Conservation (phyloP, 2,113 vertebrate genomes). For the Varanus salvator region DNA sequence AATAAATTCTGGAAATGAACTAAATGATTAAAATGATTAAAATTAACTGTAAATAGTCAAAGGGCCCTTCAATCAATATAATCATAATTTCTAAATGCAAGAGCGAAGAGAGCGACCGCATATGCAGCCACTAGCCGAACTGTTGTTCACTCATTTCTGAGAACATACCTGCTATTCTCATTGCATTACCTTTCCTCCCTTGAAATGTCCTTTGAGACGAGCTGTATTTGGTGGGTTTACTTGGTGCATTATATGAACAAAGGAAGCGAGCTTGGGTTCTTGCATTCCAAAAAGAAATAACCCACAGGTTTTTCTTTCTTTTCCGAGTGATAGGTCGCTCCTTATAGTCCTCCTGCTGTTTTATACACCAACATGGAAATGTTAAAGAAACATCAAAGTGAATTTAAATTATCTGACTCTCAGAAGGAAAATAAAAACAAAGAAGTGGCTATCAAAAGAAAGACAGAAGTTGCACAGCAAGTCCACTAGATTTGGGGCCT, state of each 20-base stretch:
- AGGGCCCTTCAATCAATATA: background rate
- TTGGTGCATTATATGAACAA: conserved; percentile 9
- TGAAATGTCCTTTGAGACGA: conserved; percentile 3
- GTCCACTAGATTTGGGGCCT: background rate
- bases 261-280: background rate
- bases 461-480: background rate
- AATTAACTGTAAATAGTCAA: background rate
- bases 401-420: conserved; percentile 25
- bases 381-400: conserved; percentile 29
- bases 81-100: background rate
- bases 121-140: background rate
- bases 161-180: background rate
- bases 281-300: background rate
- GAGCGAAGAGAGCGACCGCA: background rate
- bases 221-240: background rate
- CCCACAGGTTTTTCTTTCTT: background rate
- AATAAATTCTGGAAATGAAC: background rate
- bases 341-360: background rate
- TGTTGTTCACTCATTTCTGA: background rate
- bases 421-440: conserved; percentile 16
- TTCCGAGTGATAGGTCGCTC: background rate
- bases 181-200: background rate
- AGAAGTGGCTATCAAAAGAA: conserved; percentile 8
- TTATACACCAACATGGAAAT: conserved; percentile 9
- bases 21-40: background rate